Percentiles rank a stretch among this genome's conserved stretches.
Conservation (phyloP, 2,113 vertebrate species). For the Oncorhynchus masou region DNA sequence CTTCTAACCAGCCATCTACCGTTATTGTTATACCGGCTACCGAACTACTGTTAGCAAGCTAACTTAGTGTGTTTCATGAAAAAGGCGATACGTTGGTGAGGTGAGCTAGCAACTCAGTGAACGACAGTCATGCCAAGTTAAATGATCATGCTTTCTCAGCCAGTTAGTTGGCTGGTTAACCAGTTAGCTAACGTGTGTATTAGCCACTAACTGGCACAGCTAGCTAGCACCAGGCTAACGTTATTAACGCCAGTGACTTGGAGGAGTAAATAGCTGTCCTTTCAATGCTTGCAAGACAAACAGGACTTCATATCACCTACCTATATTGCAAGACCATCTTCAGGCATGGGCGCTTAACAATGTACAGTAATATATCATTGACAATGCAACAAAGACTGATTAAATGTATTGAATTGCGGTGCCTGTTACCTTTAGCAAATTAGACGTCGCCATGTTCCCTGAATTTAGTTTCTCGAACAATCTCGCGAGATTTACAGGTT, state of each 20-base stretch:
- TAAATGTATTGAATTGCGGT: constrained; percentile 51
- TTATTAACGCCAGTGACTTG: background rate
- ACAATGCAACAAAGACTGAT: constrained; percentile 27
- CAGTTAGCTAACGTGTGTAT: background rate
- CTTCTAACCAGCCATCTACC: background rate
- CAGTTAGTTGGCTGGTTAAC: background rate
- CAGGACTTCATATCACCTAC: background rate
- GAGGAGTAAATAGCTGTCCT: background rate
- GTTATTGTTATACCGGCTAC: constrained; percentile 1
- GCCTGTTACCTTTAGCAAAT: constrained; percentile 94
- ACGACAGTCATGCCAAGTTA: background rate
- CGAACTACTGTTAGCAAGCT: constrained; percentile 10
- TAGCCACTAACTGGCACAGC: too few relatives aligned
- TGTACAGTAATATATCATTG: background rate
- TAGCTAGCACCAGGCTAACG: too few relatives aligned
- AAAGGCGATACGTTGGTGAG: background rate
- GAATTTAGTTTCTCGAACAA: constrained; percentile 78
- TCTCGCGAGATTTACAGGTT: constrained; percentile 72
- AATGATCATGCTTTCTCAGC: background rate
- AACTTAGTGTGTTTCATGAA: background rate
- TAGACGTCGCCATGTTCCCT: constrained; percentile 97
- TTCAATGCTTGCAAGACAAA: background rate
- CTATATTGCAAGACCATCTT: background rate
- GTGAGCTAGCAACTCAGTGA: background rate
- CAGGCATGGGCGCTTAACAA: background rate